Conservation (phyloP, 2,113 vertebrate species). For the Chiloscyllium plagiosum region DNA sequence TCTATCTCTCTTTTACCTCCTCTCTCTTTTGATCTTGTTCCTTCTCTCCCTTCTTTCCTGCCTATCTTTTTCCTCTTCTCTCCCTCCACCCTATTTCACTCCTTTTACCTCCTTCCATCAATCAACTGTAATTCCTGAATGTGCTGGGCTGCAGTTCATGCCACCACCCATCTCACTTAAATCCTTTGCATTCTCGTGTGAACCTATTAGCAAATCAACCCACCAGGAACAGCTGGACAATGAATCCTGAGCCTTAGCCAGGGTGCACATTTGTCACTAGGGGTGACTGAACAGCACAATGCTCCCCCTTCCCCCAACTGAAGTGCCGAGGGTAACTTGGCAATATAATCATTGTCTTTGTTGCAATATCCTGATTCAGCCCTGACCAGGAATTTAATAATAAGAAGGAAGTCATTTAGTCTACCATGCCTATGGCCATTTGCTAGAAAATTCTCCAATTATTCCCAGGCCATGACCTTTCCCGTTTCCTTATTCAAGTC, state of each 20-base stretch:
- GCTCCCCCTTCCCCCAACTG: neutral
- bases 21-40: neutral
- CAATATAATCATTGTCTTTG: neutral
- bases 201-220: neutral
- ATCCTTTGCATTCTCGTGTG: neutral
- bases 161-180: neutral
- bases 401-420: neutral
- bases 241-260: neutral
- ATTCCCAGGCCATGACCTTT: neutral
- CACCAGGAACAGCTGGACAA: neutral
- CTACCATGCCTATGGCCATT: neutral
- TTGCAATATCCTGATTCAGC: neutral
- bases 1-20: neutral
- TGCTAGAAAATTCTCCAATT: neutral
- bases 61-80: too few relatives aligned
- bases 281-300: neutral
- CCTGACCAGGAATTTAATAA: neutral
- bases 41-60: neutral
- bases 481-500: neutral
- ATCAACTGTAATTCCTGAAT: neutral
- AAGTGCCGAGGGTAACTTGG: neutral
- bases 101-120: neutral
- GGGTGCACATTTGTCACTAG: neutral
- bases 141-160: neutral
- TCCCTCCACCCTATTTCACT: neutral